Percentiles rank a stretch among this genome's conserved stretches.
Evolutionary conservation across 2,113 vertebrate genomes (phyloP).

Genomic region (Chaetodon auriga): DNA sequence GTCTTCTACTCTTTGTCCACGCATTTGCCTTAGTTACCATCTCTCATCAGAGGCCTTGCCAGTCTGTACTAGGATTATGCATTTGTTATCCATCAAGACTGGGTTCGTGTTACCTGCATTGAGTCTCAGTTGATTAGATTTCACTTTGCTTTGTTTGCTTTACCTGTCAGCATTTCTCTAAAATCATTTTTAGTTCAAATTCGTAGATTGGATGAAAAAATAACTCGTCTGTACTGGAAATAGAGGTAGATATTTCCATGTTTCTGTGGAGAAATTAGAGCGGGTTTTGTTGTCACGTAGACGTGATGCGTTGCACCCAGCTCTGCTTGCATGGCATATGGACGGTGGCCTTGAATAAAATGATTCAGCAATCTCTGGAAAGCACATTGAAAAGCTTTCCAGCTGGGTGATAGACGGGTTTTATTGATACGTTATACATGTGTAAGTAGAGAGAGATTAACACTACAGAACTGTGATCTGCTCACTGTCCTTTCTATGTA

Average conservation of each 20-base stretch:
- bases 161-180: neutral
- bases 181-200: neutral
- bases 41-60: conserved; percentile 72
- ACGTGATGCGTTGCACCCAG: conserved; percentile 8
- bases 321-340: conserved; percentile 47
- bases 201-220: neutral
- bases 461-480: conserved; percentile 66
- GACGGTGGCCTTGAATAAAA: conserved; percentile 27
- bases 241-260: neutral
- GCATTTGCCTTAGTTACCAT: conserved; percentile 71
- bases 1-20: conserved; percentile 40
- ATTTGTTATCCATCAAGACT: conserved; percentile 36
- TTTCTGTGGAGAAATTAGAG: conserved; percentile 9
- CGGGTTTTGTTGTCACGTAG: conserved; percentile 5
- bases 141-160: conserved; percentile 9
- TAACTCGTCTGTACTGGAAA: neutral
- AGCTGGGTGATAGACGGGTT: neutral
- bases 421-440: conserved; percentile 10
- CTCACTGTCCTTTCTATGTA: conserved; percentile 65
- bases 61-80: conserved; percentile 48
- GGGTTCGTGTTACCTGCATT: conserved; percentile 1
- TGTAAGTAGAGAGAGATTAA: conserved; percentile 24
- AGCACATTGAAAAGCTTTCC: conserved; percentile 2
- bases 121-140: conserved; percentile 13
- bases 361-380: conserved; percentile 47